These are phyloP conservation scores for Leptonema lineaticorne DNA, from an alignment of 1,140 invertebrate genomes.

Conservation along the genomic window DNA sequence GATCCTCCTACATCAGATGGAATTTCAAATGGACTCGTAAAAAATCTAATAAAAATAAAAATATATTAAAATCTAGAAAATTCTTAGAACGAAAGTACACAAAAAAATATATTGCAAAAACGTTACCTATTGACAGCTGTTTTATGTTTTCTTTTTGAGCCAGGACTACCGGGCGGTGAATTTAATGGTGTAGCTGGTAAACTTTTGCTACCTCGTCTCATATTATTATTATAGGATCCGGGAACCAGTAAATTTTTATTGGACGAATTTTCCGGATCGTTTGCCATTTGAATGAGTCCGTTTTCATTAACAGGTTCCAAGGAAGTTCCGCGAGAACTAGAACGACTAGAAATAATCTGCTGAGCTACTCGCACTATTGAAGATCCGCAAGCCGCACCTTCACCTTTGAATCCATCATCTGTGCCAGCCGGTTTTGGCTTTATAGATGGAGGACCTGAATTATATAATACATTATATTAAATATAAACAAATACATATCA, in stretches of 20 bases:
- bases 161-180: conserved; percentile 63
- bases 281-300: conserved; percentile 38
- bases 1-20: conserved; percentile 46
- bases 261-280: conserved; percentile 10
- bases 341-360: conserved; percentile 63
- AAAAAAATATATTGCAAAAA: no score
- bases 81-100: no score
- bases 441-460: conserved; percentile 42
- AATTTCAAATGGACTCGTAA: conserved; percentile 53
- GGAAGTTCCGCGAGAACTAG: conserved; percentile 48
- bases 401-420: conserved; percentile 70
- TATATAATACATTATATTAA: neutral
- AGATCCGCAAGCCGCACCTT: conserved; percentile 67
- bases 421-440: conserved; percentile 62
- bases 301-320: conserved; percentile 48
- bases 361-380: conserved; percentile 64
- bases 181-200: conserved; percentile 67
- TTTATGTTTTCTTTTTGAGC: conserved; percentile 50
- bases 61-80: conserved; percentile 1
- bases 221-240: conserved; percentile 44
- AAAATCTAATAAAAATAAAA: conserved; percentile 46
- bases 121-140: conserved; percentile 49
- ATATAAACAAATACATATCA: conserved; percentile 1
- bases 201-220: conserved; percentile 66
- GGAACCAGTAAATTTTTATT: conserved; percentile 31